Percentiles rank a stretch among this genome's conserved stretches.
Conservation (phyloP, 1,140 invertebrate genomes). For the Drosophila mayri region DNA sequence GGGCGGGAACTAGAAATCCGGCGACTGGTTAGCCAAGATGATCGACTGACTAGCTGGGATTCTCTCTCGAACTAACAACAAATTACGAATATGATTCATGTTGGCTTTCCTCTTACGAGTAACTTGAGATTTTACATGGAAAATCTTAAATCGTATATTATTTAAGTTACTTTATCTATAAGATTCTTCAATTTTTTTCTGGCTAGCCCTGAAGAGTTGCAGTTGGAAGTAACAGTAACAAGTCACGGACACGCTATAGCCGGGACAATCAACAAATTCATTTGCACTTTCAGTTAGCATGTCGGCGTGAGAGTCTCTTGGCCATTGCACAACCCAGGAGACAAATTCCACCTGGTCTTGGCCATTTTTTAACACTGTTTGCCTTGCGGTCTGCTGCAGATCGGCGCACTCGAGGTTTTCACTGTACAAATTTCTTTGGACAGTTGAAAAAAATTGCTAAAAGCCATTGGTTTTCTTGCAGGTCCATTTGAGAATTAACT, state of each 20-base stretch:
- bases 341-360: constrained; percentile 21
- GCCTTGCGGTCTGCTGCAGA: constrained; percentile 18
- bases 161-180: not conserved
- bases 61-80: constrained; percentile 1
- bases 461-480: not conserved
- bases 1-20: not conserved
- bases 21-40: constrained; percentile 4
- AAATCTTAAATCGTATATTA: too few relatives aligned
- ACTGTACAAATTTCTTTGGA: not conserved
- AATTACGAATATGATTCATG: constrained; percentile 2
- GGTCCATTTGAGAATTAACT: not conserved
- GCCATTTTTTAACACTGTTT: constrained; percentile 37
- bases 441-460: not conserved
- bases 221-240: constrained; percentile 11
- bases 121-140: too few relatives aligned
- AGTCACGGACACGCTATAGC: constrained; percentile 1
- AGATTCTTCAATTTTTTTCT: not conserved
- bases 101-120: not conserved
- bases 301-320: constrained; percentile 7
- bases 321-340: constrained; percentile 28
- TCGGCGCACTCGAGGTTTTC: not conserved
- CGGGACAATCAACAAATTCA: constrained; percentile 36
- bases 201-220: too few relatives aligned
- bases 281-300: constrained; percentile 29
- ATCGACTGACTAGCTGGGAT: constrained; percentile 2